A percentile compares a stretch with the other conserved stretches of the same genome.
Conservation (phyloP, 2,888 invertebrate genomes). For the Ophion ventricosus region DNA sequence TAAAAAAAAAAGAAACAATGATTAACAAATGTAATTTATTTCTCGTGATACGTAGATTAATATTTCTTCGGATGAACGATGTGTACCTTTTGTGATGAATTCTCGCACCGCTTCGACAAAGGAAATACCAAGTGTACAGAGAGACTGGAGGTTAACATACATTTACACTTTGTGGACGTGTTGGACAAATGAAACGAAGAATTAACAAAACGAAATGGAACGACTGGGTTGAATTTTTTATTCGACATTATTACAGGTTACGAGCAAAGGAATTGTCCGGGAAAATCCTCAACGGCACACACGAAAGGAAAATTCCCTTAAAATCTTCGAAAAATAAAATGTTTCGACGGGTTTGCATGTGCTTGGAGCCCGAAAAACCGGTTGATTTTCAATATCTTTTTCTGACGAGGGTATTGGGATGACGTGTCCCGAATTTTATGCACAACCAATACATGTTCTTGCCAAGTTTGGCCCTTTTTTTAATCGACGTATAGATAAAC, state of each 20-base stretch:
- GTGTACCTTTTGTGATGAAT: background rate
- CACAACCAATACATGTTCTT: no score
- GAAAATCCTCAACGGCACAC: no score
- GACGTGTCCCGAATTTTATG: no score
- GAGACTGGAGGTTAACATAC: background rate
- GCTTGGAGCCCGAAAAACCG: no score
- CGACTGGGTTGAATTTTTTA: background rate
- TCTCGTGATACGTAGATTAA: slow-evolving; percentile 8
- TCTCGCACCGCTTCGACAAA: background rate
- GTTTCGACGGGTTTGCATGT: no score
- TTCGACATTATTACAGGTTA: background rate
- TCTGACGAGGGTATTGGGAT: no score
- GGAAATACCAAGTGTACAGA: slow-evolving; percentile 9
- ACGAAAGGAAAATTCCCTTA: no score
- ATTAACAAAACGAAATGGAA: background rate
- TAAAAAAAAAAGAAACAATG: slow-evolving; percentile 18
- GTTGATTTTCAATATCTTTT: no score
- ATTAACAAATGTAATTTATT: slow-evolving; percentile 32
- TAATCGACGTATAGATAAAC: no score
- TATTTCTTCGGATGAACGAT: background rate
- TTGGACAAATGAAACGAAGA: background rate
- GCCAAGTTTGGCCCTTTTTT: no score
- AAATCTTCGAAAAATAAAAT: no score
- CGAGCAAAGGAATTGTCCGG: no score
- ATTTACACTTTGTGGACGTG: slow-evolving; percentile 12